Base-by-base conservation (phyloP, 1,140 invertebrate species). In the Heliconius himera region DNA sequence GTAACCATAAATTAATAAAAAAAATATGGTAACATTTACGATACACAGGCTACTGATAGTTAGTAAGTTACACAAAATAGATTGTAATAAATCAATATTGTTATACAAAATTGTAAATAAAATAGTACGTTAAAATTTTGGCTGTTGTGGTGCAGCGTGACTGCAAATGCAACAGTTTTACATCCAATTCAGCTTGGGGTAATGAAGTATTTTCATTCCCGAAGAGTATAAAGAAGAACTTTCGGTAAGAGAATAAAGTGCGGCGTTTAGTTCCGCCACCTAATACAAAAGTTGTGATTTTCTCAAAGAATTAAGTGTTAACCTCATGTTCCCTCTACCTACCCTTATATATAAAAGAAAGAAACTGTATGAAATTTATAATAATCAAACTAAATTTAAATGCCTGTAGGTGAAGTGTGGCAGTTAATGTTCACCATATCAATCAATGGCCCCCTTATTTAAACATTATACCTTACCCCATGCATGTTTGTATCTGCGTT, bases 401-500 rank as follows among this genome's bases (percentile, higher is more conserved):
- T 60, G 56, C 22, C 9, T 60, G 56, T 60, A 22, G 20, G 56
- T 60, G 56, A 22, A 9, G 22, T 26, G 22, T 60, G 56, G 3
- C 22, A 60, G 22, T 60, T 60, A 26, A 13, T 60, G n/a, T 56
- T 56, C 29, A 60, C 56, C 22, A 60, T 60, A 20, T 60, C n/a
- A n/a, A 56, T 26, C 22, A 13, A 9, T 60, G 22, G 20, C 8
- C 22, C 60, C 26, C 41, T 26, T 66, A 26, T 26, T 66, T 11
- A 66, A 66, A 38, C 75, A 71, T 87, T 95, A 97, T 82, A 96
- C 96, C 94, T 96, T 96, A 74, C 96, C 95, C 76, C 96, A 88
- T 76, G 96, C 90, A 92, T 96, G 95, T 83, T 96, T 94, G 85
- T 97, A 97, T 73, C 94, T 90, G 89, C 96, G 97, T 93, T 97